Percentiles rank a stretch among this genome's conserved stretches.
These are phyloP conservation scores for Capitulum mitella DNA, from an alignment of 2,888 invertebrate genomes.

Conservation along the genomic window DNA sequence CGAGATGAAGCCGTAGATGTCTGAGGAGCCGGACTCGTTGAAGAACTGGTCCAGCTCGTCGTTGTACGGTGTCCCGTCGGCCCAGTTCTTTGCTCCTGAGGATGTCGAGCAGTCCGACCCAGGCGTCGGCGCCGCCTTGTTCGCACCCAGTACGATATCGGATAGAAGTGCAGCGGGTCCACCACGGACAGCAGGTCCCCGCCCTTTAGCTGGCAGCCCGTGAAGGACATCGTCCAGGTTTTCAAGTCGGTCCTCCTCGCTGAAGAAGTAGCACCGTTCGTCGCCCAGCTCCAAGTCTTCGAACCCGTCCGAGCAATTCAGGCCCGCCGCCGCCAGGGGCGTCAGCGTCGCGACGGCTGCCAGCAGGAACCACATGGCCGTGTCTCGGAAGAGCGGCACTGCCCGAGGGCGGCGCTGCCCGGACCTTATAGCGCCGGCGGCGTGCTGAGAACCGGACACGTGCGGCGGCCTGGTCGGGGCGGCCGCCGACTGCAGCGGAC, in stretches of 20 bases:
- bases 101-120: not conserved
- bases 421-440: too few species aligned
- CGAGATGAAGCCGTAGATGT: not conserved
- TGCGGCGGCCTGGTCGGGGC: too few species aligned
- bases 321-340: not conserved
- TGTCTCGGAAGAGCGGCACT: too few species aligned
- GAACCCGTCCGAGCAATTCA: not conserved
- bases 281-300: not conserved
- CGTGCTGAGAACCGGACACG: too few species aligned
- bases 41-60: not conserved
- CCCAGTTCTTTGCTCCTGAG: not conserved
- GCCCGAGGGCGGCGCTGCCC: too few species aligned
- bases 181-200: not conserved
- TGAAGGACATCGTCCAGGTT: not conserved
- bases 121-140: not conserved
- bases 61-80: not conserved
- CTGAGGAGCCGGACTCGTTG: not conserved
- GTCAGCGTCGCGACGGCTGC: not conserved
- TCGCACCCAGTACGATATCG: not conserved
- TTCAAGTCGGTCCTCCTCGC: not conserved
- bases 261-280: not conserved
- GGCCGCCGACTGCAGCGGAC: too few species aligned
- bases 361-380: not conserved
- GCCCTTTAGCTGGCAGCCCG: not conserved
- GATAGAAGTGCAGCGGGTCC: conserved; percentile 17